These are phyloP conservation scores for Amiota communis DNA, from an alignment of 2,888 invertebrate genomes.

Conservation along the genomic window DNA sequence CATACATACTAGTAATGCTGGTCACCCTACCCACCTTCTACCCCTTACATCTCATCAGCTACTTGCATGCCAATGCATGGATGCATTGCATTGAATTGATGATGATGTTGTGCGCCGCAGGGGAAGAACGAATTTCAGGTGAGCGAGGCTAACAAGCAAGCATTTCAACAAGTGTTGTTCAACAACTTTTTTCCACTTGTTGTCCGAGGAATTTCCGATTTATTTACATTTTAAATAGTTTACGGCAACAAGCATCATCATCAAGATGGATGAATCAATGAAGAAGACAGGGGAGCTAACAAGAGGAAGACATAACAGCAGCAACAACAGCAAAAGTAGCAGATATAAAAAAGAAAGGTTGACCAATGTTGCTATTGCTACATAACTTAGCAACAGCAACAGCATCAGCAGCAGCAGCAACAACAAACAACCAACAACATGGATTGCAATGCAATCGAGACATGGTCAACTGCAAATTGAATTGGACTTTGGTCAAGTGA, in stretches of 20 bases:
- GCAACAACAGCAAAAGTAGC: neutral
- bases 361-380: conserved; percentile 16
- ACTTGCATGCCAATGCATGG: neutral
- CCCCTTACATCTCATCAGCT: conserved; percentile 10
- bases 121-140: neutral
- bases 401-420: conserved; percentile 22
- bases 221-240: conserved; percentile 60
- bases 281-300: conserved; percentile 17
- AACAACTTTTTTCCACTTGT: conserved; percentile 48
- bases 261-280: conserved; percentile 24
- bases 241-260: conserved; percentile 34
- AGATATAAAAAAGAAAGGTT: conserved; percentile 21
- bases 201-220: conserved; percentile 59
- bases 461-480: neutral
- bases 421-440: neutral
- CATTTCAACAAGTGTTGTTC: conserved; percentile 64
- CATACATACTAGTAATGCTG: neutral
- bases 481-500: conserved; percentile 4
- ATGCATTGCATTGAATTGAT: no score
- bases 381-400: conserved; percentile 20
- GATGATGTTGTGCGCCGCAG: conserved; percentile 48
- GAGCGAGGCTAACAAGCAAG: conserved; percentile 61
- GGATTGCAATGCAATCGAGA: no score
- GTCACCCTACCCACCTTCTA: neutral
- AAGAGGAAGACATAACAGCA: conserved; percentile 10